Percentiles rank a stretch among this genome's conserved stretches.
These are phyloP conservation scores for Acropora yongei DNA, from an alignment of 64 coral and sea anemone genomes.

Conservation along the genomic window DNA sequence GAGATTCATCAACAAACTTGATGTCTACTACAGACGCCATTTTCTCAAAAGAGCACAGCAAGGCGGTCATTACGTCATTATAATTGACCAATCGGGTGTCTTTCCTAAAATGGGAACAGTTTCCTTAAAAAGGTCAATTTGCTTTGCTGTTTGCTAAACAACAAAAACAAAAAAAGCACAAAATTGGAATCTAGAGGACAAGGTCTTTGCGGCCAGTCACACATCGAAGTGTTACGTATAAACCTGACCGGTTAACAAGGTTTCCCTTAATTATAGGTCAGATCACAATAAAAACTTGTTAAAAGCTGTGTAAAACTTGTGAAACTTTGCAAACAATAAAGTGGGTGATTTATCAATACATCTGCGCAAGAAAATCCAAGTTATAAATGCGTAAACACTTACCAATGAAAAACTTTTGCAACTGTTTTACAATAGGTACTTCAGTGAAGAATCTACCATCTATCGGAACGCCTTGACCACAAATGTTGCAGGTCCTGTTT, in stretches of 20 bases:
- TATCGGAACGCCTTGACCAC: not conserved
- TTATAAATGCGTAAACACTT: not conserved
- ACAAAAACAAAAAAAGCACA: not conserved
- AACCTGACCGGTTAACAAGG: not conserved
- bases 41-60: too few relatives aligned
- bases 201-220: too few relatives aligned
- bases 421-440: conserved; percentile 36
- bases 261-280: not conserved
- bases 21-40: too few relatives aligned
- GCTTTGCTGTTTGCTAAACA: not conserved
- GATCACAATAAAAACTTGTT: not conserved
- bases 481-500: not conserved
- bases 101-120: not conserved
- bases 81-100: too few relatives aligned
- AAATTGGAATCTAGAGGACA: not conserved
- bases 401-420: conserved; percentile 20
- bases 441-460: conserved; percentile 14
- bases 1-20: too few relatives aligned
- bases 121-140: not conserved
- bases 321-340: not conserved
- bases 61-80: too few relatives aligned
- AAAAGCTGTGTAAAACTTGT: not conserved
- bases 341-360: not conserved
- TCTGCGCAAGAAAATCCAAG: not conserved
- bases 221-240: not conserved